Conservation (phyloP, 64 coral and sea anemone species). For the Montipora efflorescens region DNA sequence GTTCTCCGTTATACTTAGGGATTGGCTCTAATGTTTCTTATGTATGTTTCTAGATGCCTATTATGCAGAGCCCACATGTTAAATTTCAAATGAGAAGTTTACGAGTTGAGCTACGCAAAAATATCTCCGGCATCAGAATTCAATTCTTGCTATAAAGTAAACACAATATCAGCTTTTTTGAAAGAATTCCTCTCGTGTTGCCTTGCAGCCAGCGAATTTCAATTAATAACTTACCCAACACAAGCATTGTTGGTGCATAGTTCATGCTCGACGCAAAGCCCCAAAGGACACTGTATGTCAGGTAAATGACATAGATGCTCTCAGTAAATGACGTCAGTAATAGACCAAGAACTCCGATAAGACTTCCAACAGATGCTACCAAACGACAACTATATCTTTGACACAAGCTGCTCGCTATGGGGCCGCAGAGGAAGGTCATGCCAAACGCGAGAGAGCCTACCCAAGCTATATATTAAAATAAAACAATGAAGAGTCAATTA, state of each 20-base stretch:
- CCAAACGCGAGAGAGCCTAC: slow-evolving; percentile 89
- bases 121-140: too few relatives aligned
- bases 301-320: slow-evolving; percentile 83
- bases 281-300: slow-evolving; percentile 91
- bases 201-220: too few relatives aligned
- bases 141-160: too few relatives aligned
- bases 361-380: slow-evolving; percentile 67
- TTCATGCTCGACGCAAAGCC: slow-evolving; percentile 88
- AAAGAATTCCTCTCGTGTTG: too few relatives aligned
- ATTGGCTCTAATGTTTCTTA: too few relatives aligned
- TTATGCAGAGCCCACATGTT: too few relatives aligned
- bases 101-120: too few relatives aligned
- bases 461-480: slow-evolving; percentile 64
- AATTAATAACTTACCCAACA: slow-evolving; percentile 68
- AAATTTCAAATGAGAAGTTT: too few relatives aligned
- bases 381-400: slow-evolving; percentile 78
- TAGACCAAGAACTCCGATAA: slow-evolving; percentile 77
- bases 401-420: slow-evolving; percentile 68
- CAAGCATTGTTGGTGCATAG: slow-evolving; percentile 83
- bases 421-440: slow-evolving; percentile 79
- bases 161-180: too few relatives aligned
- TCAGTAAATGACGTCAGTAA: slow-evolving; percentile 84
- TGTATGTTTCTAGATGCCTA: too few relatives aligned
- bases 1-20: too few relatives aligned
- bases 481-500: neutral